These are phyloP conservation scores for Drosophila varians DNA, from an alignment of 1,140 invertebrate genomes.

Conservation along the genomic window DNA sequence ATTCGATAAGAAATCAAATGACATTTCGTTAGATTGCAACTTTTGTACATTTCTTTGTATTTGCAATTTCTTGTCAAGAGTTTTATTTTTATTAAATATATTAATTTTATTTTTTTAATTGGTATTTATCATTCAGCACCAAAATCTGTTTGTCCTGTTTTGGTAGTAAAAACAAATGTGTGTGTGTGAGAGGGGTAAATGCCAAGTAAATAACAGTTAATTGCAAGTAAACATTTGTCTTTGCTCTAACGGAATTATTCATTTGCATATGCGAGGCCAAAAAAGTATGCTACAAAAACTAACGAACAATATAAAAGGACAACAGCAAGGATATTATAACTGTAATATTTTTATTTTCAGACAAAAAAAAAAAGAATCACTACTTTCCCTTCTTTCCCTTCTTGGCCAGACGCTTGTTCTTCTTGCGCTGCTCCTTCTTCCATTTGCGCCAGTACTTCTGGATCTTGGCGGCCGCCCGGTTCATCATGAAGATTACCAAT, in stretches of 20 bases:
- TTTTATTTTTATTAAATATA: not conserved
- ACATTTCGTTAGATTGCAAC: slow-evolving; percentile 9
- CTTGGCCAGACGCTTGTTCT: slow-evolving; percentile 32
- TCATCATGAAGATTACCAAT: slow-evolving; percentile 68
- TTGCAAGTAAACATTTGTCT: slow-evolving; percentile 46
- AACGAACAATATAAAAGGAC: not conserved
- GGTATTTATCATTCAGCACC: not conserved
- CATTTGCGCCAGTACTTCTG: slow-evolving; percentile 67
- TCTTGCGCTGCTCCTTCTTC: slow-evolving; percentile 56
- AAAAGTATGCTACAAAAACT: slow-evolving; percentile 9
- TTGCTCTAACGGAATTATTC: slow-evolving; percentile 34
- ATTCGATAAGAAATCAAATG: slow-evolving; percentile 54
- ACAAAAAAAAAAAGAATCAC: not conserved
- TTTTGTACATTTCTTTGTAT: not conserved
- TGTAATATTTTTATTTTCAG: no score
- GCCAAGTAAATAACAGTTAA: slow-evolving; percentile 45
- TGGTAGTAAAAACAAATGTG: slow-evolving; percentile 10
- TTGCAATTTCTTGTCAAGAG: not conserved
- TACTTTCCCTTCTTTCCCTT: slow-evolving; percentile 54
- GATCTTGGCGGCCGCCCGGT: slow-evolving; percentile 62
- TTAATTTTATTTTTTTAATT: not conserved
- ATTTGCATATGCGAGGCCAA: slow-evolving; percentile 26
- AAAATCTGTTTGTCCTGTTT: not conserved
- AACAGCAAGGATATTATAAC: not conserved
- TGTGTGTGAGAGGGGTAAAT: slow-evolving; percentile 19